phyloP scores from a whole-genome alignment of 2,797 vertebrate genomes.

The Microcaecilia unicolor region DNA sequence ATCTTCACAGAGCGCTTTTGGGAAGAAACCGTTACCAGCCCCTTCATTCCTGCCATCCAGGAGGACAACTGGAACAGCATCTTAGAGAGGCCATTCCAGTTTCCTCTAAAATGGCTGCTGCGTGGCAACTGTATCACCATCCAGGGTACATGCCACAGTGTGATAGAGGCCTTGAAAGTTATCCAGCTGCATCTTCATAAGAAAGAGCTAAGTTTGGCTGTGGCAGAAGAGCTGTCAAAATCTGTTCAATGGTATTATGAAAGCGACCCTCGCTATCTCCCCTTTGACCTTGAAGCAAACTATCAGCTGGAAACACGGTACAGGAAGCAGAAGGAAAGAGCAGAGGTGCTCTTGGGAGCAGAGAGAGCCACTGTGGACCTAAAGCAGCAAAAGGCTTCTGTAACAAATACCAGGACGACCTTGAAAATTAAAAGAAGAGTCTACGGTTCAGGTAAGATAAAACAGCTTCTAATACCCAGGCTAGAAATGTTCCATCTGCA shows the following conservation, averaged over 20 bases:
- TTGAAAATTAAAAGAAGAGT: neutral
- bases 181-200: neutral
- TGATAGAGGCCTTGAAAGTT: neutral
- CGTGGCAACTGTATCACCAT: neutral
- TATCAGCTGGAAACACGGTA: neutral
- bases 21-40: neutral
- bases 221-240: neutral
- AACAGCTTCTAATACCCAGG: neutral
- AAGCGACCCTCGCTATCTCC: neutral
- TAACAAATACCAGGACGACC: too few species aligned
- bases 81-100: neutral
- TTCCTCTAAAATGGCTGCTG: neutral
- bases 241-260: neutral
- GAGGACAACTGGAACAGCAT: neutral
- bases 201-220: neutral
- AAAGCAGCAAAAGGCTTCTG: neutral
- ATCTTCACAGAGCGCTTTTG: neutral
- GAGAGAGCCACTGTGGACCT: neutral
- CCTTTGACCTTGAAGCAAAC: neutral
- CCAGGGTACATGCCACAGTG: neutral
- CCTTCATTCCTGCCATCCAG: neutral
- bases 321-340: neutral
- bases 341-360: neutral
- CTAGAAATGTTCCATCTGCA: too few species aligned
- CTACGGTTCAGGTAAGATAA: neutral